Conservation (phyloP, 2,113 vertebrate genomes). For the Capra hircus region DNA sequence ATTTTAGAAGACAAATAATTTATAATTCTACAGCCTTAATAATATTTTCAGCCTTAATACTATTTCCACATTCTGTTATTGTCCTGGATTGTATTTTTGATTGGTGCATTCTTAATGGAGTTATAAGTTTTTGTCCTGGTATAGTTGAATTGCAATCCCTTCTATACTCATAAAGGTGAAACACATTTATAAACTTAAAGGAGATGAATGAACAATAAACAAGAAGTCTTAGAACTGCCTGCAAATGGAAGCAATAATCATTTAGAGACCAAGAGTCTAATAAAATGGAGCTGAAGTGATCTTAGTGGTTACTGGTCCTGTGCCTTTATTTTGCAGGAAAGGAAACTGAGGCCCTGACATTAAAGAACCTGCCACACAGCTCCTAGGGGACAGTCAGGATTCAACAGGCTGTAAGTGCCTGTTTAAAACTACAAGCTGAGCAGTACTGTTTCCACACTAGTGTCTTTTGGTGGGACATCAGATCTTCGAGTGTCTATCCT, state of each 20-base stretch:
- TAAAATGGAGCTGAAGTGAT: background rate
- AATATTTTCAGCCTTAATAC: background rate
- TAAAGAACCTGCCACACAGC: background rate
- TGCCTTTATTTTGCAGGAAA: background rate
- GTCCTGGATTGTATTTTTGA: background rate
- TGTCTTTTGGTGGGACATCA: background rate
- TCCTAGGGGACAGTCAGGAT: background rate
- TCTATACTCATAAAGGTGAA: background rate
- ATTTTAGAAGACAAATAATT: background rate
- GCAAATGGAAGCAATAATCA: background rate
- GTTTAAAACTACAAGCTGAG: background rate
- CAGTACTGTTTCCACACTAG: background rate
- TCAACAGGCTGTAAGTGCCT: background rate
- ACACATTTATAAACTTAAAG: background rate
- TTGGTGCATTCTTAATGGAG: background rate
- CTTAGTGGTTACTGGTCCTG: background rate
- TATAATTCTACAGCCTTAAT: background rate
- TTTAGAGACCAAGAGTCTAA: background rate
- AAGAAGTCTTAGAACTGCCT: background rate
- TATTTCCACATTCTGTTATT: background rate
- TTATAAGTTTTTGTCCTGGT: background rate
- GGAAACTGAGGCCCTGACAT: background rate
- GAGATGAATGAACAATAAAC: background rate
- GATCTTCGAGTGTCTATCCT: background rate
- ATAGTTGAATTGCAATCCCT: background rate